Evolutionary conservation across 2,888 invertebrate genomes (phyloP), one percentile per base, ranked within the genome.

Genomic region (Folsomia manolachei): DNA sequence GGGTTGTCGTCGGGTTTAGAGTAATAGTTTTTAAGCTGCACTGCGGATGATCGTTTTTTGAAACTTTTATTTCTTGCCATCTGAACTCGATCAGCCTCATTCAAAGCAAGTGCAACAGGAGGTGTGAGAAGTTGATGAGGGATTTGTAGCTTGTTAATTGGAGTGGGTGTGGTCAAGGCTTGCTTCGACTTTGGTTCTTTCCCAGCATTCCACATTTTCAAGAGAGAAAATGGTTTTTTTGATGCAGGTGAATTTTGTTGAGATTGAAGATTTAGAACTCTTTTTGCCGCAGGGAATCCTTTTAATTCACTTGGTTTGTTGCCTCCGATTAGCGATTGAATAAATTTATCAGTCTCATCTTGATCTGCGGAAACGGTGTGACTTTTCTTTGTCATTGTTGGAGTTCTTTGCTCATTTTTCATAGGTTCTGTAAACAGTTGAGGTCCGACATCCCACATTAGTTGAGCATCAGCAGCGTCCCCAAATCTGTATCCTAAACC

Each of bases 361-460:
- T 9, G 19, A 14, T 18, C 11, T 11, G 70, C 61, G 1, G 24
- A 23, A 14, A 21, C 21, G n/a, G 70, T 63, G 2, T 52, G 27
- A 21, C 52, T 24, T 25, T 70, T 25, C 27, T 66, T 68, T 27
- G 4, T 18, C 39, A 66, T 51, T 11, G n/a, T 25, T 66, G 51
- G 52, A n/a, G 72, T 67, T 23, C 74, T 69, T 14, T 71, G 62
- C 62, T 79, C 81, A 72, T 77, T 74, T n/a, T 72, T 68, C 1
- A 81, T 53, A 7, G 80, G 75, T 14, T 81, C 79, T 7, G 81
- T 81, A 27, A 79, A 81, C 14, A 81, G 64, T 72, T 81, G 81
- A 4, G 81, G 81, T 7, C 81, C 81, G 64, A 81, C 76, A 69
- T 81, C 81, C 75, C 75, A 80, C n/a, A 81, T 75, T 1, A 81